Conservation (phyloP, 2,797 vertebrate species). For the Monodelphis domestica region DNA sequence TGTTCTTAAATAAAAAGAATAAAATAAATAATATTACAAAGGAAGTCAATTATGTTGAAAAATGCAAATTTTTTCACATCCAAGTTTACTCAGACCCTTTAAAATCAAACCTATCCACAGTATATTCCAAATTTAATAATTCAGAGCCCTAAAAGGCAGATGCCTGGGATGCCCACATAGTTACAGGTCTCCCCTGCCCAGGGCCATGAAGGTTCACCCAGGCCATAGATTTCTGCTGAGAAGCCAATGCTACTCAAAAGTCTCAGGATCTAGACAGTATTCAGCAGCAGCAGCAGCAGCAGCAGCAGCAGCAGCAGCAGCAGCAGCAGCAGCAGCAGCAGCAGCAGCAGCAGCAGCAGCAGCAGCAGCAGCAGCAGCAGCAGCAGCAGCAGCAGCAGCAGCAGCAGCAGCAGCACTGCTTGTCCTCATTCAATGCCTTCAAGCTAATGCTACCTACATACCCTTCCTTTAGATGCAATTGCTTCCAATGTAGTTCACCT, state of each 20-base stretch:
- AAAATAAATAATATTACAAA: neutral
- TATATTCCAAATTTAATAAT: neutral
- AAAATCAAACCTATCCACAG: neutral
- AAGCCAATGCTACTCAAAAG: neutral
- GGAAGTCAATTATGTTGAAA: neutral
- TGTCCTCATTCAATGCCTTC: neutral
- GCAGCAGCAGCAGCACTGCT: no score
- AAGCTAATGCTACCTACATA: neutral
- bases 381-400: no score
- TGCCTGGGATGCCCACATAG: neutral
- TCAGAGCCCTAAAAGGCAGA: neutral
- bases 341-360: no score
- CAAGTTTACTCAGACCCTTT: neutral
- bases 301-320: no score
- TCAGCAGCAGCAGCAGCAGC: no score
- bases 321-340: no score
- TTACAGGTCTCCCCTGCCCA: no score
- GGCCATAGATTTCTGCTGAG: neutral
- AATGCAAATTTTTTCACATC: neutral
- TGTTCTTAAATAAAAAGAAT: neutral
- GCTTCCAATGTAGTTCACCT: neutral
- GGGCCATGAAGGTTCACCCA: no score
- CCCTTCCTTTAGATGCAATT: neutral
- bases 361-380: no score
- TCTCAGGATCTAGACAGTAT: neutral